These are phyloP conservation scores for Atethmia centrago DNA, from an alignment of 2,888 invertebrate species.

Conservation along the genomic window DNA sequence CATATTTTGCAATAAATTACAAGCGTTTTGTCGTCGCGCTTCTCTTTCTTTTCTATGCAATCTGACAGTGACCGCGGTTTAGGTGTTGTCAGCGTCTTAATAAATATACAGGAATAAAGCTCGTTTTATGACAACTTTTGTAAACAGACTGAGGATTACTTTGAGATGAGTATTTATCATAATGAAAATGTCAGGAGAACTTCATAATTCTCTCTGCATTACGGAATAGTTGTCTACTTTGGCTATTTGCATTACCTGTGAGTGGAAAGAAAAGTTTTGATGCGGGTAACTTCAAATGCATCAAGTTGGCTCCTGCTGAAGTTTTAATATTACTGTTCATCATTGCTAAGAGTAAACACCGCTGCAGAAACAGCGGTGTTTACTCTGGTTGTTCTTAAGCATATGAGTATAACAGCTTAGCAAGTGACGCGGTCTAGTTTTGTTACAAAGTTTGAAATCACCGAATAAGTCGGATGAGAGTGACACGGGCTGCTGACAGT, in stretches of 20 bases:
- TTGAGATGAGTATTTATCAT: neutral
- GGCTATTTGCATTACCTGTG: neutral
- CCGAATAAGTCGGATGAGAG: neutral
- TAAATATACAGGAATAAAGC: neutral
- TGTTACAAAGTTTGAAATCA: neutral
- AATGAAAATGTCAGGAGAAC: neutral
- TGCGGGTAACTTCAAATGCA: constrained; percentile 32
- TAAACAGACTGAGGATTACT: constrained; percentile 9
- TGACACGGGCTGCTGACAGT: too few species aligned
- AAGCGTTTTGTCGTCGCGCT: too few species aligned
- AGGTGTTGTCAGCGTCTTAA: too few species aligned
- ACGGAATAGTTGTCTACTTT: constrained; percentile 18
- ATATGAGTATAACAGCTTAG: neutral
- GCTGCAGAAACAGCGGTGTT: constrained; percentile 19
- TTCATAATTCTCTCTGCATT: constrained; percentile 6
- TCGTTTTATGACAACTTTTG: neutral
- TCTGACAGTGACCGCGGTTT: too few species aligned
- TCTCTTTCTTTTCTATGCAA: too few species aligned
- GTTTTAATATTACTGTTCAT: constrained; percentile 25
- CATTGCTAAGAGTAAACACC: constrained; percentile 31
- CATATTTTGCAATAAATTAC: too few species aligned
- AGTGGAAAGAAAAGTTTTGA: constrained; percentile 30
- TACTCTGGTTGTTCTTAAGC: neutral
- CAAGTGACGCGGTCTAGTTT: neutral
- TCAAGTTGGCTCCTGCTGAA: constrained; percentile 17